Evolutionary conservation across 37 sponge, comb jelly and placozoan species (phyloP).

Genomic region (Bolinopsis microptera): DNA sequence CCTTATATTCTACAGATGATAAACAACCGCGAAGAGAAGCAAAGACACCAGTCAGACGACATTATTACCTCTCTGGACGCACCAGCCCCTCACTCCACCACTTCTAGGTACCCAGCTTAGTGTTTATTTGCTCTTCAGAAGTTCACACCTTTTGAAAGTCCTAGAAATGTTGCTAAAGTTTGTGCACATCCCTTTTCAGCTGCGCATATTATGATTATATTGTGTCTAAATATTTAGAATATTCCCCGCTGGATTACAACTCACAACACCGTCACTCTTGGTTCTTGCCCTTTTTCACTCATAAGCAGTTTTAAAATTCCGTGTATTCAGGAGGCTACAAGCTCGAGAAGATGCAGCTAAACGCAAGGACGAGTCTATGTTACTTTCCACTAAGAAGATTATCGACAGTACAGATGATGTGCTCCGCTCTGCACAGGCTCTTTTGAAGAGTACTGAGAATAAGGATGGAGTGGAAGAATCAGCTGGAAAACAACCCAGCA

Average conservation of each 20-base stretch:
- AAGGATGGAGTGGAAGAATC: not conserved
- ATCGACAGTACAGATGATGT: constrained; percentile 46
- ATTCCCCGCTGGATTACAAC: too few species aligned
- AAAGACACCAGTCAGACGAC: not conserved
- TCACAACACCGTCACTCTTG: too few species aligned
- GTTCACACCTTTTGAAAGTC: too few species aligned
- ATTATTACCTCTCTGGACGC: not conserved
- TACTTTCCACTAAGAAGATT: constrained; percentile 34
- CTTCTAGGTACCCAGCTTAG: not conserved
- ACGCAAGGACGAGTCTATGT: not conserved
- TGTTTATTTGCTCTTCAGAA: too few species aligned
- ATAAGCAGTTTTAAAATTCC: too few species aligned
- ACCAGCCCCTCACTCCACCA: not conserved
- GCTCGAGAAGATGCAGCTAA: constrained; percentile 38
- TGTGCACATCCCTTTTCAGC: too few species aligned
- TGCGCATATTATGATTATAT: too few species aligned
- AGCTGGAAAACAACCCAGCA: too few species aligned
- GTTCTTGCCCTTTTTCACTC: too few species aligned
- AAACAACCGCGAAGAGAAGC: not conserved
- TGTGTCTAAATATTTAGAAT: too few species aligned
- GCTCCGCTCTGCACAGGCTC: not conserved
- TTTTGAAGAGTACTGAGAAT: not conserved
- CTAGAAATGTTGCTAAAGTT: too few species aligned
- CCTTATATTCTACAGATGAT: not conserved
- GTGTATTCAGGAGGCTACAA: constrained; percentile 10